Conservation (phyloP, 2,113 vertebrate genomes). For the Anoplopoma fimbria region DNA sequence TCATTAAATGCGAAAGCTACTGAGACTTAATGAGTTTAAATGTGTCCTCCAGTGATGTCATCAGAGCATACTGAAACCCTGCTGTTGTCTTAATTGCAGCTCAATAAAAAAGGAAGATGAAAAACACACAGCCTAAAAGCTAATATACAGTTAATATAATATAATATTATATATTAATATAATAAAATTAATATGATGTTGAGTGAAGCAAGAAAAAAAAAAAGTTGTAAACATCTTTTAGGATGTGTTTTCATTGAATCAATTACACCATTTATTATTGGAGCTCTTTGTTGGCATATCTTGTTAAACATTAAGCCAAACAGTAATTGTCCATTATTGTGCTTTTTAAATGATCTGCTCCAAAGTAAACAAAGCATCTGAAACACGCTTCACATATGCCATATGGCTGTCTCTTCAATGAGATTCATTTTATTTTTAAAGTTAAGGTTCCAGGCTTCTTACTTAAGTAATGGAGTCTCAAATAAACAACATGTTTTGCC, state of each 20-base stretch:
- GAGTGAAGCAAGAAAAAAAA: neutral
- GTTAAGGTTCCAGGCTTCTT: neutral
- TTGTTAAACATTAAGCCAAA: neutral
- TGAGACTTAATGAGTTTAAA: slow-evolving; percentile 62
- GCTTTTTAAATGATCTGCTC: neutral
- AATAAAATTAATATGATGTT: slow-evolving; percentile 46
- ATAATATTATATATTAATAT: no score
- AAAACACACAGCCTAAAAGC: slow-evolving; percentile 22
- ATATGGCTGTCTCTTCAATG: neutral
- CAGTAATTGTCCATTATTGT: neutral
- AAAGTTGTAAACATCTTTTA: neutral
- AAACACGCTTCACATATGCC: neutral
- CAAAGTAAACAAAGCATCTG: neutral
- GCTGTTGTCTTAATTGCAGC: slow-evolving; percentile 61
- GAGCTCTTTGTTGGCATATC: neutral
- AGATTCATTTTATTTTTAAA: neutral
- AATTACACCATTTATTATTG: neutral
- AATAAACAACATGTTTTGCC: neutral
- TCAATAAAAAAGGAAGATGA: slow-evolving; percentile 43
- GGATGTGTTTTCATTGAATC: slow-evolving; percentile 12
- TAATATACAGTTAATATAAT: neutral
- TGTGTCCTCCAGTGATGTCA: slow-evolving; percentile 71
- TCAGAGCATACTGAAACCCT: slow-evolving; percentile 32
- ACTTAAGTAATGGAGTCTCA: neutral
- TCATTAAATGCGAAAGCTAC: slow-evolving; percentile 38